Evolutionary conservation across 2,888 invertebrate species (phyloP).

Genomic region (Drosophila aldrichi): DNA sequence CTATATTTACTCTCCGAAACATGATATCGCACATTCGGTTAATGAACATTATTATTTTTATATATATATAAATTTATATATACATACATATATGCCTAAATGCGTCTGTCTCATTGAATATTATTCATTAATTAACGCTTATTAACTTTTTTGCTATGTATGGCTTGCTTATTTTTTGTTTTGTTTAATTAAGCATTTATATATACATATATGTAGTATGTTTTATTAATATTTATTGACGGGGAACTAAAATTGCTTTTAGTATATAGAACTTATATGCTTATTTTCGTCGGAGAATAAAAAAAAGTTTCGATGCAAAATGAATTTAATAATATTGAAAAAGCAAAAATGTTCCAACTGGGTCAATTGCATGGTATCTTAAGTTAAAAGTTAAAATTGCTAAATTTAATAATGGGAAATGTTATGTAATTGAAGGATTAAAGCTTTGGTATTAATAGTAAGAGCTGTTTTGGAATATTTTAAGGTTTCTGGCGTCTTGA

Average conservation of each 20-base stretch:
- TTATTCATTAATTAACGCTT: conserved; percentile 55
- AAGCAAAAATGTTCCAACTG: neutral
- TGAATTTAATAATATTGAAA: neutral
- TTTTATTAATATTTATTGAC: conserved; percentile 15
- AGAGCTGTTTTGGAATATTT: neutral
- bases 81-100: conserved; percentile 21
- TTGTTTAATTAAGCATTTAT: conserved; percentile 12
- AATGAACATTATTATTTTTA: conserved; percentile 52
- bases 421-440: neutral
- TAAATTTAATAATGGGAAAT: neutral
- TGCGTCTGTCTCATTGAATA: conserved; percentile 26
- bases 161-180: conserved; percentile 45
- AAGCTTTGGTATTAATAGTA: neutral
- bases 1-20: conserved; percentile 30
- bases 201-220: neutral
- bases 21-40: conserved; percentile 48
- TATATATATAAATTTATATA: conserved; percentile 4
- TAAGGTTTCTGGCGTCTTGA: conserved; percentile 34
- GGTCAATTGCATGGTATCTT: conserved; percentile 13
- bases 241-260: neutral
- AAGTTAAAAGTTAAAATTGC: neutral
- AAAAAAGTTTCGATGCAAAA: neutral
- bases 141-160: conserved; percentile 49
- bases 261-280: neutral
- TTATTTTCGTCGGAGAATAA: neutral